phyloP scores from a whole-genome alignment of 2,797 vertebrate species.

The Enteromius unitaeniatus region DNA sequence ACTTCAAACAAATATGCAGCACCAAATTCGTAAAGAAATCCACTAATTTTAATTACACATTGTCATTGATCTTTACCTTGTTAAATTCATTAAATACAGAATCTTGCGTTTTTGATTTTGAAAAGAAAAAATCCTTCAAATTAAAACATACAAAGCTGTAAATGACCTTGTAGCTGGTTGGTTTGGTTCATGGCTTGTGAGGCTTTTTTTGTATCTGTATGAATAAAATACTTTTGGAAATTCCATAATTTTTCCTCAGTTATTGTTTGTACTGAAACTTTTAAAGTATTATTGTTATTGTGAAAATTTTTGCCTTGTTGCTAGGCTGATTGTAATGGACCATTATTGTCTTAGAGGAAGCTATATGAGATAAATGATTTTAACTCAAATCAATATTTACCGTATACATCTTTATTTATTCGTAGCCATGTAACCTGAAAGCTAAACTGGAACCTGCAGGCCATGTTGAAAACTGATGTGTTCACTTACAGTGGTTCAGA shows the following conservation, averaged over 20 bases:
- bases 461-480: not conserved
- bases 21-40: not conserved
- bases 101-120: not conserved
- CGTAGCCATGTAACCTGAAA: conserved; percentile 15
- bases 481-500: not conserved
- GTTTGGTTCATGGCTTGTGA: not conserved
- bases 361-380: not conserved
- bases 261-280: not conserved
- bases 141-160: not conserved
- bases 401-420: not conserved
- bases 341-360: not conserved
- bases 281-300: not conserved
- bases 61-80: not conserved
- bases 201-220: not conserved
- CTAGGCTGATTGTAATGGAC: not conserved
- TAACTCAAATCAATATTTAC: not conserved
- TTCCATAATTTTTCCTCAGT: not conserved
- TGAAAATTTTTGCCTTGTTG: not conserved
- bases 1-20: not conserved
- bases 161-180: not conserved
- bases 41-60: not conserved
- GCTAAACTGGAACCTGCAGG: not conserved
- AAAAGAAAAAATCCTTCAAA: not conserved
- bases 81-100: not conserved
- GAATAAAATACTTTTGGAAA: not conserved